These are phyloP conservation scores for Macrosteles quadrilineatus DNA, from an alignment of 1,140 invertebrate genomes.

Conservation along the genomic window DNA sequence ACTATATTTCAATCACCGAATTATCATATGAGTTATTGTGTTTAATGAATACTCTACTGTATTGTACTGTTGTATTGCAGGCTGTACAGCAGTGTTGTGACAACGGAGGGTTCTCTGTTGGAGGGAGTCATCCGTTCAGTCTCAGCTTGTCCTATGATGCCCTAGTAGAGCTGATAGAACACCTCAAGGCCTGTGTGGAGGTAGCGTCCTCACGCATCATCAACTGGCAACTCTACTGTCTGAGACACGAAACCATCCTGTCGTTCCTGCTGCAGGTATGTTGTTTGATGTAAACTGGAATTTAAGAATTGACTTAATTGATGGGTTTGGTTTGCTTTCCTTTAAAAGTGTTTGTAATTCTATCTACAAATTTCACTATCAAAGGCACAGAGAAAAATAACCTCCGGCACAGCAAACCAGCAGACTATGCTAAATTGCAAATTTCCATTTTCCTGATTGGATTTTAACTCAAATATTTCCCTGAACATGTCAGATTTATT, in stretches of 20 bases:
- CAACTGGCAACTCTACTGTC: slow-evolving; percentile 95
- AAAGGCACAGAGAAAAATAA: no score
- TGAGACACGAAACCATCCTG: slow-evolving; percentile 72
- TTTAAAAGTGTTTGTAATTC: neutral
- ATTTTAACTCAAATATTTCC: no score
- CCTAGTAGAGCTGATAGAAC: slow-evolving; percentile 90
- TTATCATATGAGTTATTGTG: no score
- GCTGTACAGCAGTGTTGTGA: slow-evolving; percentile 61
- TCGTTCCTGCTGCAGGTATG: slow-evolving; percentile 67
- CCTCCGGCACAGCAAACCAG: no score
- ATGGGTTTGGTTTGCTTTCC: neutral
- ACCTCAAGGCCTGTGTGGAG: slow-evolving; percentile 92
- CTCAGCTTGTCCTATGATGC: slow-evolving; percentile 72
- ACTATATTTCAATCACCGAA: no score
- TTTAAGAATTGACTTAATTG: neutral
- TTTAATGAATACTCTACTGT: no score
- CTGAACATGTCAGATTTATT: no score
- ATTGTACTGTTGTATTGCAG: no score
- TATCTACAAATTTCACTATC: no score
- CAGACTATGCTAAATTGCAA: no score
- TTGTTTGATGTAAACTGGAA: neutral
- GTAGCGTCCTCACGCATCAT: slow-evolving; percentile 86
- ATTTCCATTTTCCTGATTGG: no score
- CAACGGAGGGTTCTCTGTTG: slow-evolving; percentile 58
- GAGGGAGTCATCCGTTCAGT: slow-evolving; percentile 49